Percentiles rank a stretch among this genome's conserved stretches.
Conservation (phyloP, 1,140 invertebrate genomes). For the Uloborus diversus region DNA sequence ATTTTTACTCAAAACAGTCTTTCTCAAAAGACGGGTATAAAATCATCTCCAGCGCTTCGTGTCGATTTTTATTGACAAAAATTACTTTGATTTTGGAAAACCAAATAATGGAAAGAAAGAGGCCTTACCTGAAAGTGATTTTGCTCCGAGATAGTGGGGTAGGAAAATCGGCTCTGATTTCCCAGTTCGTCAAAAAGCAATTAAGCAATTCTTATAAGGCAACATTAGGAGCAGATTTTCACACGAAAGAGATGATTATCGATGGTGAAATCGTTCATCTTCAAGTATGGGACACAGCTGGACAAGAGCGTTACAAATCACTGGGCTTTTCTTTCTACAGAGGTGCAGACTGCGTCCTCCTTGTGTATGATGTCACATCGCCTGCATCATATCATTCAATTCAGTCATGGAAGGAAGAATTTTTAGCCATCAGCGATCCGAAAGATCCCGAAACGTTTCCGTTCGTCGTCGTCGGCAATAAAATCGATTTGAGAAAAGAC, state of each 20-base stretch:
- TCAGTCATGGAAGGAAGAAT: slow-evolving; percentile 99
- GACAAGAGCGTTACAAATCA: slow-evolving; percentile 98
- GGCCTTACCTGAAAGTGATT: slow-evolving; percentile 95
- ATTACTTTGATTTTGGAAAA: slow-evolving; percentile 83
- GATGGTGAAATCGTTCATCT: slow-evolving; percentile 98
- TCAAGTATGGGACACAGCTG: slow-evolving; percentile 99
- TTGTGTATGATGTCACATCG: slow-evolving; percentile 97
- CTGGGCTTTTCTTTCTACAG: slow-evolving; percentile 99
- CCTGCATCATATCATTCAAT: slow-evolving; percentile 98
- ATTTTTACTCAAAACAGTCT: no score
- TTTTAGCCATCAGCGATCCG: slow-evolving; percentile 97
- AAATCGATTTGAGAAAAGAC: slow-evolving; percentile 96
- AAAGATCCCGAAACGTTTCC: slow-evolving; percentile 99
- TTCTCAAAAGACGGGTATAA: no score
- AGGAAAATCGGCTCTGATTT: slow-evolving; percentile 99
- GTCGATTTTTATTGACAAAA: background rate
- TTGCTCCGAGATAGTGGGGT: slow-evolving; percentile 97
- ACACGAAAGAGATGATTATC: slow-evolving; percentile 98
- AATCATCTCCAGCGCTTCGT: background rate
- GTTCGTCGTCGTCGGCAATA: slow-evolving; percentile 99
- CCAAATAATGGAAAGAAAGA: no score
- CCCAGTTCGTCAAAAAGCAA: slow-evolving; percentile 99
- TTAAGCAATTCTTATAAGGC: slow-evolving; percentile 99
- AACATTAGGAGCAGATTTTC: slow-evolving; percentile 99
- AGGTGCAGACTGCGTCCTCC: slow-evolving; percentile 98